Evolutionary conservation across 2,113 vertebrate genomes (phyloP).

Genomic region (Hippolais icterina): DNA sequence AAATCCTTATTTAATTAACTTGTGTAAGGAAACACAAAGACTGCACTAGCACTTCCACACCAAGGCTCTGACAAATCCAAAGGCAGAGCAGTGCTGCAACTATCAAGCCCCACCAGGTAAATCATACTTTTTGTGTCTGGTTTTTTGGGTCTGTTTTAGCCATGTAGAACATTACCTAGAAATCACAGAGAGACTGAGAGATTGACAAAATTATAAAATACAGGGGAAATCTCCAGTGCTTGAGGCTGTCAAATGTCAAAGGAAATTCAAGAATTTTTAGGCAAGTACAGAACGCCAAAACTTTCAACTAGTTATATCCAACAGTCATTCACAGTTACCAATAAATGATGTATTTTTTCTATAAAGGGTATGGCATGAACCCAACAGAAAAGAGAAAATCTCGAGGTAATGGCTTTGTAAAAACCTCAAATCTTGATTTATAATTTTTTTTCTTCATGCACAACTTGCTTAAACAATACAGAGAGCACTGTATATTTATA

Average conservation of each 20-base stretch:
- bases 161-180: not conserved
- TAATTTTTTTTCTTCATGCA: not conserved
- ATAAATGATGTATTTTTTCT: not conserved
- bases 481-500: not conserved
- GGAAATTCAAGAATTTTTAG: not conserved
- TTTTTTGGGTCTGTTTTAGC: not conserved
- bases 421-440: conserved; percentile 17
- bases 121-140: not conserved
- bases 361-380: not conserved
- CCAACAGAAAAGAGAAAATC: not conserved
- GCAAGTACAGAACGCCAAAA: not conserved
- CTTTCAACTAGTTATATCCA: not conserved
- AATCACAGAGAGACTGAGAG: not conserved
- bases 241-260: not conserved
- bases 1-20: conserved; percentile 3
- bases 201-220: not conserved
- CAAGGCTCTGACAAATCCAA: not conserved
- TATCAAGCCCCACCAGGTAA: not conserved
- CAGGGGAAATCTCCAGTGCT: not conserved
- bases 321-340: not conserved
- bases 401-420: not conserved
- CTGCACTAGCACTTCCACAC: not conserved
- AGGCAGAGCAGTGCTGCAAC: not conserved
- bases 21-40: not conserved
- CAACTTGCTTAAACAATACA: not conserved